Evolutionary conservation across 2,113 vertebrate genomes (phyloP), one percentile per base, ranked within the genome.

Genomic region (Pundamilia nyererei): DNA sequence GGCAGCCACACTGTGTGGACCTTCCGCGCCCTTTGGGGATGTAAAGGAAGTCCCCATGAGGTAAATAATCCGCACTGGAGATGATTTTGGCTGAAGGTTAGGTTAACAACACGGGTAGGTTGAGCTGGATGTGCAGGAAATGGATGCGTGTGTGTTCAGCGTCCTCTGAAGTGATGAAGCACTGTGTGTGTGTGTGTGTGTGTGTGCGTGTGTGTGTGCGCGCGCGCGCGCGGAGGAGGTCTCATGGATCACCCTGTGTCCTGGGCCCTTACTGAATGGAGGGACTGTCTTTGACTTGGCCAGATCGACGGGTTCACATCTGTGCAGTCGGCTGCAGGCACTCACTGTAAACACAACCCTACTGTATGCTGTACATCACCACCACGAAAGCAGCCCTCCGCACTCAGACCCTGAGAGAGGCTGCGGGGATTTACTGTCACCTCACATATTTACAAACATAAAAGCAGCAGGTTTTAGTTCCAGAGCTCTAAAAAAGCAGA

Each of bases 201-300:
- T 70, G 81, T 1, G 3, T 47, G n/a, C n/a, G 14, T n/a, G 86
- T 83, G 81, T 29, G 86, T 70, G 81, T 1, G 3, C 21, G 21
- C 1, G 24, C 4, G n/a, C n/a, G 42, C 13, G 45, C 1, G 24
- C 4, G 17, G 31, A 35, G 31, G 17, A 26, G 9, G 91, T 88
- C 75, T 83, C 75, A 88, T 31, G 80, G 33, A 72, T 89, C 82
- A 81, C 12, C 70, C 60, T n/a, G 88, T 70, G 81, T 89, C 83
- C 87, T 81, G 84, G 77, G 75, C 83, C 53, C 38, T 49, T 33
- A 4, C 80, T 94, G 86, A 94, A 94, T 92, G 88, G 89, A 86
- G 42, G 51, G 79, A 91, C 92, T 94, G 92, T 94, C 86, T 89
- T 7, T 83, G 80, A 82, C 70, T 90, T 38, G 86, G 83, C 83